Evolutionary conservation across 2,888 invertebrate species (phyloP).

Genomic region (Sinhomidia bicolor): DNA sequence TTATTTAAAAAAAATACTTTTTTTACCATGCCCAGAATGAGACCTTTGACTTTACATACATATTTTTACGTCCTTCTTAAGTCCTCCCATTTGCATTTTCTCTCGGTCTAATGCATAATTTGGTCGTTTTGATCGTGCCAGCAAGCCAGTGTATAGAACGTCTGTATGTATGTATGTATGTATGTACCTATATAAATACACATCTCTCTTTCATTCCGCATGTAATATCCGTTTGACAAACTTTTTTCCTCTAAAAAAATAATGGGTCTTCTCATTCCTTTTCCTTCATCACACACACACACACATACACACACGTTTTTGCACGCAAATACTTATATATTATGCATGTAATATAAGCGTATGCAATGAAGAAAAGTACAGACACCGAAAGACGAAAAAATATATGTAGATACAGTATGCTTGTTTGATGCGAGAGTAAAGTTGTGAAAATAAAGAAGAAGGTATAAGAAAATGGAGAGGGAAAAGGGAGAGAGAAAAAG

Average conservation of each 20-base stretch:
- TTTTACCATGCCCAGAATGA: background rate
- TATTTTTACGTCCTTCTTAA: conserved; percentile 66
- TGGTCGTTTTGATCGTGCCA: conserved; percentile 68
- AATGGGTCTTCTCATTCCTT: conserved; percentile 37
- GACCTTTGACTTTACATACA: conserved; percentile 56
- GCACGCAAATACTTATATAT: background rate
- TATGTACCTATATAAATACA: too few relatives aligned
- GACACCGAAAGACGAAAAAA: too few relatives aligned
- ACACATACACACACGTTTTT: background rate
- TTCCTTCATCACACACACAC: background rate
- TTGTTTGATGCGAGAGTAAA: background rate
- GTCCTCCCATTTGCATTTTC: conserved; percentile 73
- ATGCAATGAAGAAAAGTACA: background rate
- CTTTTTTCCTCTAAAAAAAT: conserved; percentile 52
- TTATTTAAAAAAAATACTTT: too few relatives aligned
- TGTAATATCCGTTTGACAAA: conserved; percentile 67
- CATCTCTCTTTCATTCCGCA: conserved; percentile 45
- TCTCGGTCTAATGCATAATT: conserved; percentile 74
- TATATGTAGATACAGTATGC: background rate
- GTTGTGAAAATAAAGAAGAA: background rate
- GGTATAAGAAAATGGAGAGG: background rate
- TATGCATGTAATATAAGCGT: background rate
- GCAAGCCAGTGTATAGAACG: background rate
- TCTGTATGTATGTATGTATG: too few relatives aligned
- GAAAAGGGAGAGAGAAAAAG: background rate